Evolutionary conservation across 1,140 invertebrate genomes (phyloP), one percentile per base, ranked within the genome.

Genomic region (Protaetia brevitarsis): DNA sequence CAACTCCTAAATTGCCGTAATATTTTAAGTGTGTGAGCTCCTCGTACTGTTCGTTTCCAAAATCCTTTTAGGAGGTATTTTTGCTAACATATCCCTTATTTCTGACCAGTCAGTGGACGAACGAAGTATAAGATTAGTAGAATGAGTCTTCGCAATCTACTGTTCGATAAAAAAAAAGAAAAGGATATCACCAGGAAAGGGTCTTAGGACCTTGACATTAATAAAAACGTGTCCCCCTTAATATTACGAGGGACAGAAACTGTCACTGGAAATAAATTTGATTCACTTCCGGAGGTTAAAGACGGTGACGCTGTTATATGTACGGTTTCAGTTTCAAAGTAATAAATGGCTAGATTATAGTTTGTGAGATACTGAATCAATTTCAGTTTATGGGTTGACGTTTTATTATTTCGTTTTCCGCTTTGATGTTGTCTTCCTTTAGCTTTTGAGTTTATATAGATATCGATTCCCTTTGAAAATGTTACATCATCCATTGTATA

Each of bases 171-270:
- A 51, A 51, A 51, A 51, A 6, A 51, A 51, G 41, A n/a, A n/a
- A n/a, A n/a, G n/a, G n/a, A n/a, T n/a, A n/a, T 51, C 41, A 10
- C 16, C 34, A 16, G 16, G 41, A 8, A 23, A 19, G n/a, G 16
- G n/a, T 51, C 26, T 21, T 51, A 3, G 19, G 3, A 51, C 10
- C 19, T 8, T 8, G 16, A 21, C 41, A 19, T 23, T 51, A 51
- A 51, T 51, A 51, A 51, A 51, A 51, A 19, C 41, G 11, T n/a
- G 31, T 11, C 41, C 41, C n/a, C 26, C 41, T 51, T 51, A 51
- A 51, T 51, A 51, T 51, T 51, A 23, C 19, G 26, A 23, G 21
- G 16, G 41, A 51, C 34, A 51, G 13, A 51, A 51, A 51, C 26
- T 23, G 26, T 16, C 41, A 6, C n/a, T n/a, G n/a, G n/a, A 19